Conservation (phyloP, 2,888 invertebrate species). For the Machimus atricapillus region DNA sequence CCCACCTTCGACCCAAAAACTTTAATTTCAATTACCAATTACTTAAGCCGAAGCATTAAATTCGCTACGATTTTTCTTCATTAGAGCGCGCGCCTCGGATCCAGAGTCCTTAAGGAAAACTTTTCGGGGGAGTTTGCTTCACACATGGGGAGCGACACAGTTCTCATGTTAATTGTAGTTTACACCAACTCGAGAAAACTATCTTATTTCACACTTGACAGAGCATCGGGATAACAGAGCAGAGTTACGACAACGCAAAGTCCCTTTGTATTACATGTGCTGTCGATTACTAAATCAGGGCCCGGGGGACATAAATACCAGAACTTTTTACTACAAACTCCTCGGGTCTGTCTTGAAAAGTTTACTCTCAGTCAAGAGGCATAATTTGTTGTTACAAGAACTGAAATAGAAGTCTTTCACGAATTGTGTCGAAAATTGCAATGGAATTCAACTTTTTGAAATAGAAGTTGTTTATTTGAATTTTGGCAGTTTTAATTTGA, state of each 20-base stretch:
- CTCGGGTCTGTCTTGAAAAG: not conserved
- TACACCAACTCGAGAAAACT: not conserved
- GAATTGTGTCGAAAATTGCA: not conserved
- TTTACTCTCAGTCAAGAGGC: not conserved
- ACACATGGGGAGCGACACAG: not conserved
- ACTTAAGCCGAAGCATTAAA: not conserved
- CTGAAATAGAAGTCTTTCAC: not conserved
- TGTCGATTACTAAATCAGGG: not conserved
- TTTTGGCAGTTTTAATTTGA: not conserved
- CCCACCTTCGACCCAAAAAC: not conserved
- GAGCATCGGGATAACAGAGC: not conserved
- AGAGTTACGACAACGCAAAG: not conserved
- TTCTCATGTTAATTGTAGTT: constrained; percentile 7
- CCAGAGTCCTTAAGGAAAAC: not conserved
- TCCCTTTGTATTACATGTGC: not conserved
- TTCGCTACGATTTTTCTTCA: not conserved
- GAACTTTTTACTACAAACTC: not conserved
- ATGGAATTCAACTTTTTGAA: not conserved
- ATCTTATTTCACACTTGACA: not conserved
- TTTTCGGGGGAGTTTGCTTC: not conserved
- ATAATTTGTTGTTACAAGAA: not conserved
- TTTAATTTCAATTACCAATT: not conserved
- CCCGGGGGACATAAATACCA: not conserved
- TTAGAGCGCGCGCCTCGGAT: not conserved
- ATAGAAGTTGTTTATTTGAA: not conserved